phyloP scores from a whole-genome alignment of 2,888 invertebrate species.

The Oasisia sp. region DNA sequence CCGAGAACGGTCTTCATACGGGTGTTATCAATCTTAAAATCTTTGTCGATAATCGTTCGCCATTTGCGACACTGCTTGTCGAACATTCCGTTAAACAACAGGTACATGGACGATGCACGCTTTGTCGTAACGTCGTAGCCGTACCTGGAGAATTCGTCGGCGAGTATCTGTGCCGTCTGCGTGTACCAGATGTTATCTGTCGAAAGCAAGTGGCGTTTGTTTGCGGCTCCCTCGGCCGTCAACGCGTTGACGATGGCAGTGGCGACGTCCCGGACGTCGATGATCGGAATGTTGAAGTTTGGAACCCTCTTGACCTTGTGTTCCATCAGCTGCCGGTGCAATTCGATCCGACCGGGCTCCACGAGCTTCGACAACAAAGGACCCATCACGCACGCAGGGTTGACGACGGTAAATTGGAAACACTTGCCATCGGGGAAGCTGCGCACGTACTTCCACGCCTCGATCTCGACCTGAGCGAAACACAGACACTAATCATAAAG shows the following conservation, averaged over 20 bases:
- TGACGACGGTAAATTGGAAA: conserved; percentile 69
- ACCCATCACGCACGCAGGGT: conserved; percentile 69
- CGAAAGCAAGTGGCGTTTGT: conserved; percentile 65
- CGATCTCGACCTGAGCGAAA: neutral
- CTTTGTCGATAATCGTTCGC: conserved; percentile 24
- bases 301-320: conserved; percentile 63
- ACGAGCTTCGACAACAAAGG: conserved; percentile 56
- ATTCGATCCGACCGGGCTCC: conserved; percentile 48
- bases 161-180: conserved; percentile 67
- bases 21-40: conserved; percentile 50
- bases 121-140: conserved; percentile 48
- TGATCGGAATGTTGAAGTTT: conserved; percentile 66
- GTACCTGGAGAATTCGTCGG: conserved; percentile 68
- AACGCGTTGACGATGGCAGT: conserved; percentile 39
- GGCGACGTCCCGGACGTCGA: conserved; percentile 70
- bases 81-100: conserved; percentile 25
- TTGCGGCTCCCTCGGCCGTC: conserved; percentile 31
- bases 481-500: neutral
- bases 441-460: conserved; percentile 70
- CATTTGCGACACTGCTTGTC: conserved; percentile 18
- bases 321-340: conserved; percentile 60
- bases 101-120: neutral
- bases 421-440: conserved; percentile 65
- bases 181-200: conserved; percentile 67
- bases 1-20: conserved; percentile 67